A percentile compares a stretch with the other conserved stretches of the same genome.
phyloP scores from a whole-genome alignment of 2,888 invertebrate species.

The Leptinotarsa rubiginosa region DNA sequence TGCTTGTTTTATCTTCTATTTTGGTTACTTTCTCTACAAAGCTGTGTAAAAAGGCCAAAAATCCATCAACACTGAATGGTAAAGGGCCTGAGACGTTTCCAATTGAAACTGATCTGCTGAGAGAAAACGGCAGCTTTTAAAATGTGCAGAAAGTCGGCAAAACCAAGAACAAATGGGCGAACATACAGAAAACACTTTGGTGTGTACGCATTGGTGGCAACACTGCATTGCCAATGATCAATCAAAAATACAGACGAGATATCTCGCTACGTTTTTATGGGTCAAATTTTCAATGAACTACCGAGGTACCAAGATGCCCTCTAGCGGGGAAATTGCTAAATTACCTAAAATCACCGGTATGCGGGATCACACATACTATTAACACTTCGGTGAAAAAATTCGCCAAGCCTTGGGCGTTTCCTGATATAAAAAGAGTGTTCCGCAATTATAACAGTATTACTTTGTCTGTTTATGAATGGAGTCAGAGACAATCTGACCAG shows the following conservation, averaged over 20 bases:
- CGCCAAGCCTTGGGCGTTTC: neutral
- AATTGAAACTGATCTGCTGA: too few relatives aligned
- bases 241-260: conserved; percentile 37
- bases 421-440: neutral
- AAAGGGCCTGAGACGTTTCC: too few relatives aligned
- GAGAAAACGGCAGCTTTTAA: too few relatives aligned
- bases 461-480: neutral
- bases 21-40: too few relatives aligned
- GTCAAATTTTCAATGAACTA: conserved; percentile 48
- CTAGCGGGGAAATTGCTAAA: conserved; percentile 36
- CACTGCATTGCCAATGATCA: conserved; percentile 38
- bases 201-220: too few relatives aligned
- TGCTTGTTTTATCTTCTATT: too few relatives aligned
- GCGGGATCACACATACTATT: neutral
- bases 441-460: neutral
- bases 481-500: neutral
- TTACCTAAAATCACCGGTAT: conserved; percentile 29
- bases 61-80: too few relatives aligned
- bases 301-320: conserved; percentile 24
- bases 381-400: conserved; percentile 14
- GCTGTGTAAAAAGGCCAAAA: too few relatives aligned
- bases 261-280: conserved; percentile 40
- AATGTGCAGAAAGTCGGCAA: too few relatives aligned
- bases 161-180: too few relatives aligned
- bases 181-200: too few relatives aligned